Evolutionary conservation across 2,888 invertebrate species (phyloP).

Genomic region (Neria commutata): DNA sequence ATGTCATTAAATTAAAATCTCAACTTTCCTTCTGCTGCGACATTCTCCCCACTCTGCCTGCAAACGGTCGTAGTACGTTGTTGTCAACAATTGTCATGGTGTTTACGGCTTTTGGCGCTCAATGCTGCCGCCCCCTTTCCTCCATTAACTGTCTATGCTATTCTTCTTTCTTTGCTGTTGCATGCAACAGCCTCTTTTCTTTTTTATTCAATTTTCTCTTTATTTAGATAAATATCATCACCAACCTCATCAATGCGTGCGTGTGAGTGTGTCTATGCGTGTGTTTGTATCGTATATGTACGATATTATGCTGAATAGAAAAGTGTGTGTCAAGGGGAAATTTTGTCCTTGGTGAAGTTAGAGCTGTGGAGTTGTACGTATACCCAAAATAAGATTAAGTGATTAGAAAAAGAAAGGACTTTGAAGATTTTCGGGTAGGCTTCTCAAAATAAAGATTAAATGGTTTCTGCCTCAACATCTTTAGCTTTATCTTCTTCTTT

Average conservation of each 20-base stretch:
- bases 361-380: too few species aligned
- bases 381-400: slow-evolving; percentile 45
- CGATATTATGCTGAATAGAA: too few species aligned
- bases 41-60: too few species aligned
- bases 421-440: slow-evolving; percentile 29
- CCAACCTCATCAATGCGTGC: slow-evolving; percentile 12
- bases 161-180: slow-evolving; percentile 1
- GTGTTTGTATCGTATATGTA: too few species aligned
- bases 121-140: not conserved
- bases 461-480: slow-evolving; percentile 15
- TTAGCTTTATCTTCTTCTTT: too few species aligned
- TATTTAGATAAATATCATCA: slow-evolving; percentile 31
- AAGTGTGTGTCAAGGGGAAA: too few species aligned
- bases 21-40: too few species aligned
- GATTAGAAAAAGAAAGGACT: slow-evolving; percentile 33
- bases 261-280: not conserved
- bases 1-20: too few species aligned
- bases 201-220: slow-evolving; percentile 28
- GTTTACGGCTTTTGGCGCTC: not conserved
- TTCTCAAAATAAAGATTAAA: not conserved
- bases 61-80: too few species aligned
- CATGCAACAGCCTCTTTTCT: slow-evolving; percentile 24
- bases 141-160: not conserved
- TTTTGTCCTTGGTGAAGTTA: too few species aligned
- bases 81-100: not conserved